These are phyloP conservation scores for Chunga burmeisteri DNA, from an alignment of 2,113 vertebrate genomes.

Conservation along the genomic window DNA sequence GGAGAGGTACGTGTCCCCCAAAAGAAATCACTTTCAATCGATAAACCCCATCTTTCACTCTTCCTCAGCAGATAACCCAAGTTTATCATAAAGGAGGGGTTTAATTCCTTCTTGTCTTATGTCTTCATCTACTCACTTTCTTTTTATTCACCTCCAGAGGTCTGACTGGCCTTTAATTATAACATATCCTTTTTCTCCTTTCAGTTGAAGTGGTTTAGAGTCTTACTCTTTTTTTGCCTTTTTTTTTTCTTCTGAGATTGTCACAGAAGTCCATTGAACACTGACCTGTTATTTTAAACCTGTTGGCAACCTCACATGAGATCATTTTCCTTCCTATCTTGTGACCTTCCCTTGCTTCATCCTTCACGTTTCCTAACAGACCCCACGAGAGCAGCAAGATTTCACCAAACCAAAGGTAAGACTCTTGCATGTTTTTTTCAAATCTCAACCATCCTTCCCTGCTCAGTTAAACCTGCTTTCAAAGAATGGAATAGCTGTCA, in stretches of 20 bases:
- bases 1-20: background rate
- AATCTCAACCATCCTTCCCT: background rate
- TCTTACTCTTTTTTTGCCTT: background rate
- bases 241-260: background rate
- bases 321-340: background rate
- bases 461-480: background rate
- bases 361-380: background rate
- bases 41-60: background rate
- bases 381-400: background rate
- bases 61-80: background rate
- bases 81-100: background rate
- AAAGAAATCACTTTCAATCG: background rate
- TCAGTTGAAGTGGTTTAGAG: background rate
- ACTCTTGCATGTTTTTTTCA: background rate
- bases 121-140: background rate
- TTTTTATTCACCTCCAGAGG: background rate
- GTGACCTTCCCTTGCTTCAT: background rate
- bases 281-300: background rate
- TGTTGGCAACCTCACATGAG: background rate
- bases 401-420: background rate
- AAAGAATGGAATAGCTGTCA: background rate
- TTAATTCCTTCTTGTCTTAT: background rate
- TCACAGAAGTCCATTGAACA: background rate
- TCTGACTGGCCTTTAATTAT: background rate
- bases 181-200: conserved; percentile 13